Evolutionary conservation across 2,113 vertebrate species (phyloP).

Genomic region (Vombatus ursinus): DNA sequence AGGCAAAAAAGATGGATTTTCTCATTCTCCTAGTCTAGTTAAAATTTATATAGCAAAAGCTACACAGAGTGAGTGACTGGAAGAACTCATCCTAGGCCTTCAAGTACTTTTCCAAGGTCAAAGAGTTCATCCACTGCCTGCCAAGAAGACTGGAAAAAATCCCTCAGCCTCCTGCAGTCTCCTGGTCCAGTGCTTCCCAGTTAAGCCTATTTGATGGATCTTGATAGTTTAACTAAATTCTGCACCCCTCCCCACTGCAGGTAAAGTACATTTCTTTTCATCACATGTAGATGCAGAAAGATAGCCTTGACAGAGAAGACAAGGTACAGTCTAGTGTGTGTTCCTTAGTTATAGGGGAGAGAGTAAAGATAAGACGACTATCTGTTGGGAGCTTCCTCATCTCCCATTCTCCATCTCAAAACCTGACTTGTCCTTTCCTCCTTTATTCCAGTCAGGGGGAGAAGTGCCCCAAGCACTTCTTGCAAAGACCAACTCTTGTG

Average conservation of each 20-base stretch:
- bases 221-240: not conserved
- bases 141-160: not conserved
- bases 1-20: not conserved
- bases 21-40: not conserved
- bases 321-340: not conserved
- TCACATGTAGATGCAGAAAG: slow-evolving; percentile 1
- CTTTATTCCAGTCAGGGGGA: not conserved
- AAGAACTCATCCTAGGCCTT: not conserved
- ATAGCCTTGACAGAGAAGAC: not conserved
- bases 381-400: not conserved
- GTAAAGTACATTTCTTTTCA: not conserved
- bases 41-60: not conserved
- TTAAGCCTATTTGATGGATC: not conserved
- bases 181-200: not conserved
- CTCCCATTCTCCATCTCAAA: not conserved
- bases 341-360: not conserved
- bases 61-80: not conserved
- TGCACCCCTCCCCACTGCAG: not conserved
- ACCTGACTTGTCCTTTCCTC: not conserved
- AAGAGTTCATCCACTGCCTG: not conserved
- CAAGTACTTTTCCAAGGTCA: not conserved
- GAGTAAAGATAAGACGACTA: not conserved
- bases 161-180: not conserved
- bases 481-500: not conserved
- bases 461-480: not conserved